phyloP scores from a whole-genome alignment of 2,113 vertebrate genomes.

The Tragelaphus scriptus region DNA sequence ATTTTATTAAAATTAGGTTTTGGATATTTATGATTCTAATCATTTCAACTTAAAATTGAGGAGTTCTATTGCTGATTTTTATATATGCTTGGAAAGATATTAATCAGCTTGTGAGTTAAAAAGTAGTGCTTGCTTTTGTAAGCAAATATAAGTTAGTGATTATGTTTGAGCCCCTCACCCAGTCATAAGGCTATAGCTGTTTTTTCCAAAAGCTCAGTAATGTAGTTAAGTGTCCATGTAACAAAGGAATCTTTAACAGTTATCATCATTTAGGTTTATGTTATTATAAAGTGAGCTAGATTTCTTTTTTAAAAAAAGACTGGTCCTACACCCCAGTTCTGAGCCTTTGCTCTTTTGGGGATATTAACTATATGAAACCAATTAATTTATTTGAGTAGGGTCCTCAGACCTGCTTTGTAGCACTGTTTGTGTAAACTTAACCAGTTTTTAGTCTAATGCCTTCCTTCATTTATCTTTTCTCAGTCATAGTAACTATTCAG shows the following conservation, averaged over 20 bases:
- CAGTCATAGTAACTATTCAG: slow-evolving; percentile 6
- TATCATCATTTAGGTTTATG: slow-evolving; percentile 3
- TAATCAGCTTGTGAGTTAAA: slow-evolving; percentile 21
- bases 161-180: background rate
- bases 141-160: background rate
- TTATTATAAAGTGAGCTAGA: background rate
- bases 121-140: slow-evolving; percentile 9
- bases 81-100: slow-evolving; percentile 20
- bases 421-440: background rate
- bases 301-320: slow-evolving; percentile 15
- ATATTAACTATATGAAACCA: background rate
- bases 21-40: background rate
- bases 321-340: background rate
- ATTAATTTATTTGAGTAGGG: background rate
- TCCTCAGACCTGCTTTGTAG: background rate
- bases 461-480: slow-evolving; percentile 8
- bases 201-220: background rate
- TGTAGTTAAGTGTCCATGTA: background rate
- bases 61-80: background rate
- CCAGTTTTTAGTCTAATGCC: background rate
- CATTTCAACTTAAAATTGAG: slow-evolving; percentile 23
- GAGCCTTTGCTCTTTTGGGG: background rate
- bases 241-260: slow-evolving; percentile 7
- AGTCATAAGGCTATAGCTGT: background rate
- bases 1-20: slow-evolving; percentile 38